phyloP scores from a whole-genome alignment of 2,113 vertebrate genomes.

The Clupea harengus region DNA sequence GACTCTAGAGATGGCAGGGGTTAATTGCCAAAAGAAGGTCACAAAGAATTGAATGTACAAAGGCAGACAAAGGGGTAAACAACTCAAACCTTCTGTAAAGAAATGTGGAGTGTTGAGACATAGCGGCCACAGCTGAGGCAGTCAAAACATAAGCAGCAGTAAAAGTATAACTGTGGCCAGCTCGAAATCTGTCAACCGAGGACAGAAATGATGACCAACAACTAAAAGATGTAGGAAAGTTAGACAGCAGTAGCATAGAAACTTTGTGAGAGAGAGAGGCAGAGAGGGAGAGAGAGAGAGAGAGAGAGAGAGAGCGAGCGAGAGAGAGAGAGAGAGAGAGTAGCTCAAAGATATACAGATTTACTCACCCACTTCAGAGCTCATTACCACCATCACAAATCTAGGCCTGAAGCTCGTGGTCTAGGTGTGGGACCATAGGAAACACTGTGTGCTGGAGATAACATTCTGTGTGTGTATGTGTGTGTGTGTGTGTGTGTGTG shows the following conservation, averaged over 20 bases:
- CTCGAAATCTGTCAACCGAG: neutral
- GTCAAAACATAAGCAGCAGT: neutral
- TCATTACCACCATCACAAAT: neutral
- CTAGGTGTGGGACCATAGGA: conserved; percentile 75
- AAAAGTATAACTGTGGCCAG: neutral
- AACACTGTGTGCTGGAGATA: conserved; percentile 75
- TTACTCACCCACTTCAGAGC: conserved; percentile 40
- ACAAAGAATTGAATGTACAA: neutral
- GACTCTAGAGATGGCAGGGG: neutral
- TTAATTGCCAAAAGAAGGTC: neutral
- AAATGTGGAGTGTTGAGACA: neutral
- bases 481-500: conserved; percentile 46
- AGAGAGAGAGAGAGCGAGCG: conserved; percentile 52
- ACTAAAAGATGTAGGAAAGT: neutral
- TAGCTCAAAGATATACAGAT: conserved; percentile 46
- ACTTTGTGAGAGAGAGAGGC: conserved; percentile 50
- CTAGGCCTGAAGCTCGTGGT: neutral
- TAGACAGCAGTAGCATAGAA: neutral
- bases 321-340: conserved; percentile 41
- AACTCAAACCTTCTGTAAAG: neutral
- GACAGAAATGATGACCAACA: neutral
- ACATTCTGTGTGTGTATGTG: conserved; percentile 50
- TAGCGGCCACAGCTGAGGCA: neutral
- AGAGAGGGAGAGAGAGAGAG: conserved; percentile 61
- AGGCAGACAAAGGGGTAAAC: neutral